Evolutionary conservation across 2,113 vertebrate species (phyloP).

Genomic region (Albula glossodonta): DNA sequence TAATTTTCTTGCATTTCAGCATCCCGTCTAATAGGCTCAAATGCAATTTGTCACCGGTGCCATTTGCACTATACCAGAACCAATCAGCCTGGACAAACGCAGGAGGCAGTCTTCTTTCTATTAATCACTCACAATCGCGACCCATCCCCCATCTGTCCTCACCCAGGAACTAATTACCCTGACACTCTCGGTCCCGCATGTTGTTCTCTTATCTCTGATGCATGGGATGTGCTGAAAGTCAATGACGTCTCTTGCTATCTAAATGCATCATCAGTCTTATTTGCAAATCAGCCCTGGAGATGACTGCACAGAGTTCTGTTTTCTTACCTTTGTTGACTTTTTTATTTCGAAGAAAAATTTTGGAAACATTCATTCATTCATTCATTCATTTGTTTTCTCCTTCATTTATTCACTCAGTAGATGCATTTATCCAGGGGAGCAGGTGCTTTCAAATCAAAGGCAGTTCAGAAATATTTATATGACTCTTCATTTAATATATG

Average conservation of each 20-base stretch:
- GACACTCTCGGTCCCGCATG: constrained; percentile 23
- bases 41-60: constrained; percentile 21
- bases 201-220: constrained; percentile 31
- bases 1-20: constrained; percentile 45
- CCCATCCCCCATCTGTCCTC: constrained; percentile 14
- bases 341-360: neutral
- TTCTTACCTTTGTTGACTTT: neutral
- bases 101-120: constrained; percentile 37
- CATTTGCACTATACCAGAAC: constrained; percentile 8
- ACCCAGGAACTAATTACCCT: constrained; percentile 29
- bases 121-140: constrained; percentile 52
- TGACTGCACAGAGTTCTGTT: neutral
- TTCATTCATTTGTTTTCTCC: no score
- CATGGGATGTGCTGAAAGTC: constrained; percentile 23
- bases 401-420: neutral
- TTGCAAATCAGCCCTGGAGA: constrained; percentile 13
- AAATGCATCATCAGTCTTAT: constrained; percentile 19
- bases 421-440: neutral
- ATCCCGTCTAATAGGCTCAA: constrained; percentile 30
- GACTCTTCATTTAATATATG: neutral
- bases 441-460: neutral
- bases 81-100: constrained; percentile 39
- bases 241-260: constrained; percentile 16
- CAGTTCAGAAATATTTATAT: neutral
- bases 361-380: neutral